A percentile compares a stretch with the other conserved stretches of the same genome.
phyloP scores from a whole-genome alignment of 2,888 invertebrate genomes.

The Abscondita cerata region DNA sequence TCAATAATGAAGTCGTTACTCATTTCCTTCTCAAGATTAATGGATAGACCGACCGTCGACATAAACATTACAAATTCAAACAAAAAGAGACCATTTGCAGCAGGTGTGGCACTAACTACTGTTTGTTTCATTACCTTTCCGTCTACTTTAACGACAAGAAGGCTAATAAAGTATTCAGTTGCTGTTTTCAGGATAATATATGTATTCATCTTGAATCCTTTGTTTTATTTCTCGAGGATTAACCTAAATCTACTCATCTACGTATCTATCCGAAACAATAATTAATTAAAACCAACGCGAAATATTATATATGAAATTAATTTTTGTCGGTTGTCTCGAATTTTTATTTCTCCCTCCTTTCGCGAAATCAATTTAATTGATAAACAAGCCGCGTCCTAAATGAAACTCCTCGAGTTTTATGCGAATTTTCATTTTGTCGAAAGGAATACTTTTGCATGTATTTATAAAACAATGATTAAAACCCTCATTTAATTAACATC shows the following conservation, averaged over 20 bases:
- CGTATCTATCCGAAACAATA: not conserved
- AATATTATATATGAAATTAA: too few relatives aligned
- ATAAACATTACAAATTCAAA: slow-evolving; percentile 51
- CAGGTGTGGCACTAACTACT: slow-evolving; percentile 43
- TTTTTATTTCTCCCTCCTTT: too few relatives aligned
- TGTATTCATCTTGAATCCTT: slow-evolving; percentile 18
- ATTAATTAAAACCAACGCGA: not conserved
- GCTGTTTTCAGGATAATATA: slow-evolving; percentile 19
- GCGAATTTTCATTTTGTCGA: slow-evolving; percentile 20
- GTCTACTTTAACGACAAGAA: slow-evolving; percentile 27
- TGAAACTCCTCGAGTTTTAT: not conserved
- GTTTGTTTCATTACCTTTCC: slow-evolving; percentile 34
- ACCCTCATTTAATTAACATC: slow-evolving; percentile 41
- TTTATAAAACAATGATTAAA: slow-evolving; percentile 39
- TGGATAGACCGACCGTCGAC: slow-evolving; percentile 52
- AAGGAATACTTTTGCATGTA: slow-evolving; percentile 27
- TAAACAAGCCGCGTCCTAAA: too few relatives aligned
- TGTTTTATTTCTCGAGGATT: not conserved
- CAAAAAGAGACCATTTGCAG: slow-evolving; percentile 49
- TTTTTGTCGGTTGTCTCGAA: too few relatives aligned
- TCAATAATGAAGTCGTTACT: slow-evolving; percentile 50
- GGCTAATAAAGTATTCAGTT: slow-evolving; percentile 31
- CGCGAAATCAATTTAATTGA: too few relatives aligned
- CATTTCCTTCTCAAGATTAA: slow-evolving; percentile 52
- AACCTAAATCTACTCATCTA: not conserved